Base-by-base conservation (phyloP, 2,888 invertebrate genomes). In the Caradrina clavipalpis region DNA sequence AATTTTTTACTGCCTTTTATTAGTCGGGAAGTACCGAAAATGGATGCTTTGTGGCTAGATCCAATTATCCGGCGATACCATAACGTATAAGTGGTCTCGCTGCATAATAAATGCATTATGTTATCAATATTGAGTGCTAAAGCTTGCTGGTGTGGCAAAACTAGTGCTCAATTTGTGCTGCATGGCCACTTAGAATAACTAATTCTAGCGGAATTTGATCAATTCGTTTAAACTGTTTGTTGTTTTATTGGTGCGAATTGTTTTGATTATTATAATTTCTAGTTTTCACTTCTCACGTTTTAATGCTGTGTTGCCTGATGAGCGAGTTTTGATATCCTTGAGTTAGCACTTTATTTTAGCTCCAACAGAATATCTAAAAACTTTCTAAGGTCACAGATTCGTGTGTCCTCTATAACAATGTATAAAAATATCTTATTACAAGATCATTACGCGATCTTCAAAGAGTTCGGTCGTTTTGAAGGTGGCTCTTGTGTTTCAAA, bases 401-500 rank as follows among this genome's bases (percentile, higher is more conserved):
- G 68, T 61, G 72, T 78, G 70, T 51, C 58, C 69, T 54, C 42
- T 6, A 53, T 62, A 81, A 76, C 72, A 66, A 73, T 69, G 51
- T 50, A 72, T 68, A 80, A 70, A 78, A 75, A 76, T 75, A 82
- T 81, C 71, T 71, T 82, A 81, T 83, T 79, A 81, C 82, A 76
- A 68, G 76, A 78, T 82, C 83, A 82, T 83, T 83, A 83, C 53
- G 65, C 64, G 74, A 72, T 77, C 71, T 82, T 81, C 74, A 79
- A 82, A 81, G 82, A 68, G 69, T 55, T 73, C 8, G 57, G 45
- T 63, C 49, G 60, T 50, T 31, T 45, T 63, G 39, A 66, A 69
- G 69, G 53, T 63, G 66, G 57, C 51, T 77, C 72, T 83, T 70
- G 58, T 72, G 51, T 83, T 77, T 77, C 82, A 83, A 83, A 83